These are phyloP conservation scores for Calephelis virginiensis DNA, from an alignment of 1,140 invertebrate genomes.

Conservation along the genomic window DNA sequence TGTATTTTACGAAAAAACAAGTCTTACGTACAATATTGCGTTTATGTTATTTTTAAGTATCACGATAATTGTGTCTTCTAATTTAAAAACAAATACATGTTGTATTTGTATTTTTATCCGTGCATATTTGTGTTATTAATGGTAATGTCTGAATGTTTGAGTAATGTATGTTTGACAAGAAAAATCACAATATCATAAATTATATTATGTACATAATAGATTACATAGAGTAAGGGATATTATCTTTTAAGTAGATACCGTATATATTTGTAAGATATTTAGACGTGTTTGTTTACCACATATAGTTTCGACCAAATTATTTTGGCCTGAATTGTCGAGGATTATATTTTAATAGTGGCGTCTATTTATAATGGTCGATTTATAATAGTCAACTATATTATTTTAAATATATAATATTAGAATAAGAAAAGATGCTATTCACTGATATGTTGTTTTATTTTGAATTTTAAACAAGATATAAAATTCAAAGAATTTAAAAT, in stretches of 20 bases:
- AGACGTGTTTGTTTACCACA: constrained; percentile 64
- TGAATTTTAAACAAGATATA: neutral
- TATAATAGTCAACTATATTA: constrained; percentile 65
- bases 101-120: neutral
- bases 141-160: constrained; percentile 8
- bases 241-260: constrained; percentile 47
- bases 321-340: constrained; percentile 30
- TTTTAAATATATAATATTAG: constrained; percentile 60
- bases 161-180: constrained; percentile 19
- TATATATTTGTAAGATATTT: constrained; percentile 63
- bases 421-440: constrained; percentile 62
- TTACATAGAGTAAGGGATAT: constrained; percentile 42
- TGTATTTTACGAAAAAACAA: neutral
- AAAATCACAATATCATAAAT: constrained; percentile 60
- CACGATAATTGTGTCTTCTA: neutral
- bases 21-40: constrained; percentile 6
- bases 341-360: constrained; percentile 30
- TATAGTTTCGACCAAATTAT: constrained; percentile 43
- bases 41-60: neutral
- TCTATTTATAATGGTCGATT: constrained; percentile 49
- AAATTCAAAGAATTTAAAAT: too few relatives aligned
- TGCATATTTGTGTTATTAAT: constrained; percentile 1
- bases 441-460: constrained; percentile 51
- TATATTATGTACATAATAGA: constrained; percentile 57
- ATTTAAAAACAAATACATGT: neutral